Conservation (phyloP, 2,888 invertebrate species). For the Polyommatus icarus region DNA sequence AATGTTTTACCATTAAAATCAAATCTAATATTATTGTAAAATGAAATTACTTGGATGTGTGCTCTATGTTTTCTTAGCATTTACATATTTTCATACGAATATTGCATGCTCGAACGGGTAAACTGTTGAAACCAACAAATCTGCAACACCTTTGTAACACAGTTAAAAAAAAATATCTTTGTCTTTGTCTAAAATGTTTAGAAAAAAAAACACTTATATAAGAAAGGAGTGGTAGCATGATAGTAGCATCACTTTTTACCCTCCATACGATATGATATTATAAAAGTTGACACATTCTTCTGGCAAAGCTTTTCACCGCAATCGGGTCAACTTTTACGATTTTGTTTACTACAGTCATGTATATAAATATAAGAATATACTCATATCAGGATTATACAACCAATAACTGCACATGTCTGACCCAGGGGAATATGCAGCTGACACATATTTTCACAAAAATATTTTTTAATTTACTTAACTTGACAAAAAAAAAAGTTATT, state of each 20-base stretch:
- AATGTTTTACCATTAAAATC: too few species aligned
- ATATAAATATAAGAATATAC: background rate
- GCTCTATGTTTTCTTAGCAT: too few species aligned
- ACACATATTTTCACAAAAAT: background rate
- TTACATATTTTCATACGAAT: too few species aligned
- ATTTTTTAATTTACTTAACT: too few species aligned
- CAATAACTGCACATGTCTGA: background rate
- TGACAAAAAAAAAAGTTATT: background rate
- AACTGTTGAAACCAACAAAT: too few species aligned
- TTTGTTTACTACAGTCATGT: slow-evolving; percentile 12
- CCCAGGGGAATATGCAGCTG: background rate
- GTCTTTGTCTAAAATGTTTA: too few species aligned
- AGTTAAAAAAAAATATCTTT: too few species aligned
- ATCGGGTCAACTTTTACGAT: slow-evolving; percentile 21
- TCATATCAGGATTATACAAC: background rate
- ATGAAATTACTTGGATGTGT: too few species aligned
- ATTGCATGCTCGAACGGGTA: too few species aligned
- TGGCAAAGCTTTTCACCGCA: background rate
- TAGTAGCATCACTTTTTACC: background rate
- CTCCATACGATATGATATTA: background rate
- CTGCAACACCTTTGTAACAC: too few species aligned
- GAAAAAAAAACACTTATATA: background rate
- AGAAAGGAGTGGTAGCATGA: background rate
- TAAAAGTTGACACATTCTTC: slow-evolving; percentile 1
- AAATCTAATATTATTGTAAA: too few species aligned